Percentiles rank a stretch among this genome's conserved stretches.
These are phyloP conservation scores for Ernsta delagoae DNA, from an alignment of 2,888 invertebrate genomes.

Conservation along the genomic window DNA sequence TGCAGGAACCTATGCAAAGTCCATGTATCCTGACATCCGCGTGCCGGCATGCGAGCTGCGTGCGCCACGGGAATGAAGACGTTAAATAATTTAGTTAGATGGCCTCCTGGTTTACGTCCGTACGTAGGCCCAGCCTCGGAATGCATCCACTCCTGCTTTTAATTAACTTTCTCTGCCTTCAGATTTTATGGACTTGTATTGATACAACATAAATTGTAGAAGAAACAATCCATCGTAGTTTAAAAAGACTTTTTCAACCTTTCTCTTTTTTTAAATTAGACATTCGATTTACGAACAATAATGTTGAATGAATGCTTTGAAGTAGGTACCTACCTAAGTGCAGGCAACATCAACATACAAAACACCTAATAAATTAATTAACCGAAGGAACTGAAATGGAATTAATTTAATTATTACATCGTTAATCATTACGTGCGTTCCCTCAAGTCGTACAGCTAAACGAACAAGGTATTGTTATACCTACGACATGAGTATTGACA, in stretches of 20 bases:
- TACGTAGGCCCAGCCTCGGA: constrained; percentile 58
- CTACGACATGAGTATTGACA: neutral
- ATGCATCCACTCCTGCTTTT: constrained; percentile 45
- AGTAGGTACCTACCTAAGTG: no score
- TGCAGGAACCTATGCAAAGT: constrained; percentile 45
- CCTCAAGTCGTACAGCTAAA: neutral
- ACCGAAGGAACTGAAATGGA: neutral
- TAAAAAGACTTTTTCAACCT: no score
- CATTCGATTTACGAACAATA: no score
- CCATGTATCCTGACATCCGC: constrained; percentile 71
- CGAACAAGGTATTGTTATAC: no score
- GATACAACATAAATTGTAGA: no score
- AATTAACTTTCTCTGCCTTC: constrained; percentile 42
- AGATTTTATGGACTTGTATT: neutral
- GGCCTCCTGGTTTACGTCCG: constrained; percentile 72
- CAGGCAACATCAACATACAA: no score
- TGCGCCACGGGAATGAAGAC: constrained; percentile 81
- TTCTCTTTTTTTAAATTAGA: no score
- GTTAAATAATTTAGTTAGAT: constrained; percentile 83
- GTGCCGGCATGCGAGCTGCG: constrained; percentile 78
- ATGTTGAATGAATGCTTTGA: no score
- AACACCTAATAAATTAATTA: no score
- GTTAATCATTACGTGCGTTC: neutral
- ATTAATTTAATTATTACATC: neutral
- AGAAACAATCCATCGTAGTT: no score